Conservation (phyloP, 2,797 vertebrate species). For the Bovichtus diacanthus region DNA sequence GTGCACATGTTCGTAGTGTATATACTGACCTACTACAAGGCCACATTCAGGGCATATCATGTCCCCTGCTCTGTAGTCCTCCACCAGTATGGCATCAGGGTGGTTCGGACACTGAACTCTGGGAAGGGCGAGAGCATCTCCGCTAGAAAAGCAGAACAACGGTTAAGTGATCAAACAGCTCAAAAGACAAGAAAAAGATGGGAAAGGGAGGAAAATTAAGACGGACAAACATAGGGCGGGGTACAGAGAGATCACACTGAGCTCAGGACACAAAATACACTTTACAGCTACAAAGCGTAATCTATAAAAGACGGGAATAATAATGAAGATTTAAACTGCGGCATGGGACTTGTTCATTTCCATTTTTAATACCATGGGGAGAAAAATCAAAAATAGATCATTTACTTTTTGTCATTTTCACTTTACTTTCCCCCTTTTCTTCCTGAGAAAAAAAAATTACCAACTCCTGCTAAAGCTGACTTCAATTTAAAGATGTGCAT, state of each 20-base stretch:
- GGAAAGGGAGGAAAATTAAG: background rate
- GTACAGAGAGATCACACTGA: background rate
- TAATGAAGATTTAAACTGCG: background rate
- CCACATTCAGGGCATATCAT: conserved; percentile 99
- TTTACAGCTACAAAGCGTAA: background rate
- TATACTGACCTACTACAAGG: conserved; percentile 92
- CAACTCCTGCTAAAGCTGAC: background rate
- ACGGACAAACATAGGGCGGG: background rate
- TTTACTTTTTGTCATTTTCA: no score
- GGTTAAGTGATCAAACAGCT: background rate
- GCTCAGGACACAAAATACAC: background rate
- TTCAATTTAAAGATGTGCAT: background rate
- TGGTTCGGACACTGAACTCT: conserved; percentile 97
- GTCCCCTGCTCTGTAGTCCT: conserved; percentile 99
- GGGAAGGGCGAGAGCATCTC: conserved; percentile 86
- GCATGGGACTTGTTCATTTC: background rate
- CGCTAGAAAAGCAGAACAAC: conserved; percentile 63
- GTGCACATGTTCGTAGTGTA: background rate
- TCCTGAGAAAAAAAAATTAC: background rate
- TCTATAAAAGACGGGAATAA: background rate
- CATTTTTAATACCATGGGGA: no score
- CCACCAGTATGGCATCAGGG: conserved; percentile 95
- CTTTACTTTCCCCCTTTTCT: background rate
- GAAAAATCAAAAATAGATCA: background rate
- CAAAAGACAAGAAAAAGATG: background rate